A percentile compares a stretch with the other conserved stretches of the same genome.
Conservation (phyloP, 2,797 vertebrate genomes). For the Tapirus indicus region DNA sequence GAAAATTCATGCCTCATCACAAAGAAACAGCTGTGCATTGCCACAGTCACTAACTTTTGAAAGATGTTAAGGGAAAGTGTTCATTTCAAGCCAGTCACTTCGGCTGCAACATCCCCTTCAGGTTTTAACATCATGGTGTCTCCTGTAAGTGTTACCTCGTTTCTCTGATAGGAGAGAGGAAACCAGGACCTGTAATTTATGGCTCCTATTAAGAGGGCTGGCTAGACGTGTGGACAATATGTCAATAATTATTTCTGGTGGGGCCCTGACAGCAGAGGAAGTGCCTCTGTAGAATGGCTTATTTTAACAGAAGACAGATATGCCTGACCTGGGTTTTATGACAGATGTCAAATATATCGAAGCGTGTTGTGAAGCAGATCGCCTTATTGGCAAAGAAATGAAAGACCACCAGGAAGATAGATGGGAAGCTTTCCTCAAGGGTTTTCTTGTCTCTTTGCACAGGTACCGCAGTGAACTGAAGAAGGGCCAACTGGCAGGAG, state of each 20-base stretch:
- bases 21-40: not conserved
- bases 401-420: constrained; percentile 87
- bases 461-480: constrained; percentile 46
- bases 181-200: constrained; percentile 83
- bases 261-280: constrained; percentile 73
- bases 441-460: constrained; percentile 54
- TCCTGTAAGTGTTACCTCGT: constrained; percentile 40
- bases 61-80: constrained; percentile 13
- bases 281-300: constrained; percentile 85
- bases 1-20: not conserved
- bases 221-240: constrained; percentile 86
- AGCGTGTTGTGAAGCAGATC: constrained; percentile 88
- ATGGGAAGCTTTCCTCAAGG: constrained; percentile 82
- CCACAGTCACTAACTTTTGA: not conserved
- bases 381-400: constrained; percentile 89
- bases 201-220: constrained; percentile 85
- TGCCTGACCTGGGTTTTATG: constrained; percentile 87
- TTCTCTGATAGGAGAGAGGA: constrained; percentile 59
- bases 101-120: not conserved
- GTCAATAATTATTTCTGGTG: constrained; percentile 90
- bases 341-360: constrained; percentile 90
- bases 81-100: not conserved
- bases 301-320: constrained; percentile 89
- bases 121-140: not conserved
- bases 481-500: not conserved